Conservation (phyloP, 2,888 invertebrate species). For the Tyria jacobaeae region DNA sequence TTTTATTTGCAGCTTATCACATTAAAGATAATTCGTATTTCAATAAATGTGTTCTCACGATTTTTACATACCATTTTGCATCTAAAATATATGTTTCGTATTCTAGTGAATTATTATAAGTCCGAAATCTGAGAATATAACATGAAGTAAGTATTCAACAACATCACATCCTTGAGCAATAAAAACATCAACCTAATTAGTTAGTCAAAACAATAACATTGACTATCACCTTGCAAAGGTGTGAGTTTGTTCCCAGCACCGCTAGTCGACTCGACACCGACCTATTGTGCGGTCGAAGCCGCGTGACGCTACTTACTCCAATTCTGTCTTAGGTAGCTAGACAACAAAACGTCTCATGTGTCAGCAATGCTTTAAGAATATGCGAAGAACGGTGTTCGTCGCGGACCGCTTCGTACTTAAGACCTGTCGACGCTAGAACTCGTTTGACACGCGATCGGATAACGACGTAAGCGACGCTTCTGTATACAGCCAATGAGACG, state of each 20-base stretch:
- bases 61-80: conserved; percentile 28
- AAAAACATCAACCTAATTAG: conserved; percentile 75
- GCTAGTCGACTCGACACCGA: conserved; percentile 81
- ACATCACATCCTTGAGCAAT: conserved; percentile 48
- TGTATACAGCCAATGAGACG: conserved; percentile 59
- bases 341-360: conserved; percentile 72
- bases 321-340: conserved; percentile 75
- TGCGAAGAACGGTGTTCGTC: conserved; percentile 55
- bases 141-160: conserved; percentile 24
- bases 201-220: conserved; percentile 79
- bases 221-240: conserved; percentile 80
- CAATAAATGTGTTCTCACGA: conserved; percentile 26
- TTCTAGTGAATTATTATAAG: conserved; percentile 26
- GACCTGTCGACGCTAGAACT: conserved; percentile 55
- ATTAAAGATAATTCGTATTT: conserved; percentile 20
- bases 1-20: conserved; percentile 13
- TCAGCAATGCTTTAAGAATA: conserved; percentile 56
- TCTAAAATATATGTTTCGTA: conserved; percentile 24
- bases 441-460: conserved; percentile 40
- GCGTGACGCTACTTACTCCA: conserved; percentile 87
- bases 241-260: conserved; percentile 81
- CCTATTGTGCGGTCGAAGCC: conserved; percentile 84
- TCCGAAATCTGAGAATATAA: conserved; percentile 33
- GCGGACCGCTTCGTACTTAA: conserved; percentile 62
- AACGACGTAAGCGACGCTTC: conserved; percentile 69